Percentiles rank a stretch among this genome's conserved stretches.
Conservation (phyloP, 2,113 vertebrate species). For the Dermatemys mawii region DNA sequence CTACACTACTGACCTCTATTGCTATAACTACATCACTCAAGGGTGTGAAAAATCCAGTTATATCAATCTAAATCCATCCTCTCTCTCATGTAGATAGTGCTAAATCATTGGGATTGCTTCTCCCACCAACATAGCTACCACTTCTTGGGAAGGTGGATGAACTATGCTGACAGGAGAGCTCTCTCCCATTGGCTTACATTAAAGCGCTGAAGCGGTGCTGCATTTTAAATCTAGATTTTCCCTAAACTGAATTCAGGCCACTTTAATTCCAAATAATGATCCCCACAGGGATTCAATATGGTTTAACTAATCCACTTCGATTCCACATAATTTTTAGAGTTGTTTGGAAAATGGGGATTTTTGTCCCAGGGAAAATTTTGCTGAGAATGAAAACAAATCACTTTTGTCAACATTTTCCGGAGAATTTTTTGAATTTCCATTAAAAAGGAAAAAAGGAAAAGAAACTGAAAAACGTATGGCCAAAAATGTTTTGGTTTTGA, state of each 20-base stretch:
- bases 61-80: fast-evolving
- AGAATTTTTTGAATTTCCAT: background rate
- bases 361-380: background rate
- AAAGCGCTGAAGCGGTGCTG: background rate
- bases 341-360: background rate
- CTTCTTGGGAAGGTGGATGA: background rate
- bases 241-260: background rate
- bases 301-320: background rate
- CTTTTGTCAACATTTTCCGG: background rate
- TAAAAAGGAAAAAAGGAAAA: background rate
- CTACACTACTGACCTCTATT: background rate
- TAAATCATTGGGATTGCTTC: background rate
- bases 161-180: background rate
- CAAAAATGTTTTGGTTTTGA: background rate
- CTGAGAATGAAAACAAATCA: background rate
- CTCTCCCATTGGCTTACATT: background rate
- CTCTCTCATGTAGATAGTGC: background rate
- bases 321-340: background rate
- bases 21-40: background rate
- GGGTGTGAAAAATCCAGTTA: background rate
- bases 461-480: background rate
- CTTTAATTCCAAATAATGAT: background rate
- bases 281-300: background rate
- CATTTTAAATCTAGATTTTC: background rate
- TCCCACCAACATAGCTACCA: too few species aligned